Evolutionary conservation across 2,797 vertebrate species (phyloP).

Genomic region (Pangasius djambal): DNA sequence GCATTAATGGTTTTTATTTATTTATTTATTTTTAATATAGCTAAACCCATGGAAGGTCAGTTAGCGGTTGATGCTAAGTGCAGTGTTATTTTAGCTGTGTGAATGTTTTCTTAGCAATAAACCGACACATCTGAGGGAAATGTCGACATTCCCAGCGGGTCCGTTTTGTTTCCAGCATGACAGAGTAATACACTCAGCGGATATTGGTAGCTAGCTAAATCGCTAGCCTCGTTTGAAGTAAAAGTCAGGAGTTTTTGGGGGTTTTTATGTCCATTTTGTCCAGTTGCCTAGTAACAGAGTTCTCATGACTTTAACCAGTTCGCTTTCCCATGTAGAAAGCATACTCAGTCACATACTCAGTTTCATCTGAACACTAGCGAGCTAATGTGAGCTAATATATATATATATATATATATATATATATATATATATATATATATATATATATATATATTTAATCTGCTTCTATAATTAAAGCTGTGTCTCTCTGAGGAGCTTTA

Average conservation of each 20-base stretch:
- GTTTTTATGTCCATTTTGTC: not conserved
- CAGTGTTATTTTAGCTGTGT: not conserved
- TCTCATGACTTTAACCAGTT: slow-evolving; percentile 2
- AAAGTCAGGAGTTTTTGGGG: not conserved
- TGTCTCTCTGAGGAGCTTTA: slow-evolving; percentile 40
- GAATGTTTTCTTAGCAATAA: not conserved
- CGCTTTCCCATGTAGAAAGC: not conserved
- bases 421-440: not conserved
- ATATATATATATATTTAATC: slow-evolving; percentile 18
- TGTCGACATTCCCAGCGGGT: too few relatives aligned
- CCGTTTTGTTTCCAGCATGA: not conserved
- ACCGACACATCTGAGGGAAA: not conserved
- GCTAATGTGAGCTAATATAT: not conserved
- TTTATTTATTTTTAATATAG: not conserved
- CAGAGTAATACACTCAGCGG: not conserved
- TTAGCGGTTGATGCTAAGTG: not conserved
- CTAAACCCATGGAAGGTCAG: not conserved
- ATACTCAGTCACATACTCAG: not conserved
- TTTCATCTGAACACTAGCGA: not conserved
- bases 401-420: not conserved
- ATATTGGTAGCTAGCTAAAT: not conserved
- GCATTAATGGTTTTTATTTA: not conserved
- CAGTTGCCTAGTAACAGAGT: slow-evolving; percentile 26
- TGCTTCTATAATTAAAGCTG: slow-evolving; percentile 46
- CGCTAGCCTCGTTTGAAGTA: not conserved